phyloP scores from a whole-genome alignment of 1,140 invertebrate species.

The Papilio aristodemus region DNA sequence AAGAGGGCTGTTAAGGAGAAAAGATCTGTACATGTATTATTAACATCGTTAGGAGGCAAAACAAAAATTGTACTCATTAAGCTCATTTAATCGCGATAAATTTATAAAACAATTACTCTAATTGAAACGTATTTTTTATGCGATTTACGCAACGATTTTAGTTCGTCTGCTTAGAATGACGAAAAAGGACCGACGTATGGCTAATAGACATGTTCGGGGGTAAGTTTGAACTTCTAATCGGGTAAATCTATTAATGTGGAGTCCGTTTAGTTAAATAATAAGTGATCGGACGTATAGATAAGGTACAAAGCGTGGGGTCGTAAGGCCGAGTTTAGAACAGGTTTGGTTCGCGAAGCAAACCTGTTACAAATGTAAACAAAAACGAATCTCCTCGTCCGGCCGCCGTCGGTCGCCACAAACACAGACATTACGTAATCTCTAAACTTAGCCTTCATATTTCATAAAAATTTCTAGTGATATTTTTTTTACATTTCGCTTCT shows the following conservation, averaged over 20 bases:
- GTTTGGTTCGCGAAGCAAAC: conserved; percentile 42
- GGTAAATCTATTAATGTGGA: background rate
- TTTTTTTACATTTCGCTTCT: too few species aligned
- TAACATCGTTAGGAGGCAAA: too few species aligned
- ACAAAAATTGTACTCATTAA: too few species aligned
- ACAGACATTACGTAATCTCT: conserved; percentile 24
- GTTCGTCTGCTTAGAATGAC: background rate
- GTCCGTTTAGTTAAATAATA: conserved; percentile 32
- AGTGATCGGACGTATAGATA: conserved; percentile 28
- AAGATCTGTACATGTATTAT: too few species aligned
- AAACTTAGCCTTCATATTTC: conserved; percentile 21
- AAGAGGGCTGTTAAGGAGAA: too few species aligned
- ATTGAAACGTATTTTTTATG: background rate
- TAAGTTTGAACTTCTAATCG: conserved; percentile 20
- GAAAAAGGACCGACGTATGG: background rate
- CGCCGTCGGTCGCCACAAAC: conserved; percentile 16
- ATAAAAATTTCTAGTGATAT: background rate
- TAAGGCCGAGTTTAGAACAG: conserved; percentile 35
- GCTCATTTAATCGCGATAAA: too few species aligned
- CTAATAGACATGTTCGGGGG: conserved; percentile 4
- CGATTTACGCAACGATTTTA: background rate
- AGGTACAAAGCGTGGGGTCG: conserved; percentile 33
- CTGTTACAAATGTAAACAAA: conserved; percentile 48
- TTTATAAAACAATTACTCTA: too few species aligned
- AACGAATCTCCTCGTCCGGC: conserved; percentile 31